Conservation (phyloP, 2,113 vertebrate genomes). For the Tor tambroides region DNA sequence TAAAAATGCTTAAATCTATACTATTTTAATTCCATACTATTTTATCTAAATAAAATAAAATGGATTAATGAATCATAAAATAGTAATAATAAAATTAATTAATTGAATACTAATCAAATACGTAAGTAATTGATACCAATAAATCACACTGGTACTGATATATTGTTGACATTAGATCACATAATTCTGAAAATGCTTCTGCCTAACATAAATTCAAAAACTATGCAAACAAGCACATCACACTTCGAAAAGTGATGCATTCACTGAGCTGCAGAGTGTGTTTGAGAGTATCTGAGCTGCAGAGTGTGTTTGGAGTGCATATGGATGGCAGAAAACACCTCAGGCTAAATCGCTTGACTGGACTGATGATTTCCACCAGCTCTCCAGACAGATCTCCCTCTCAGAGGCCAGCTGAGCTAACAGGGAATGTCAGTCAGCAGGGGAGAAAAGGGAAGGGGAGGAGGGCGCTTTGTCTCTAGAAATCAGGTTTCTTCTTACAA, state of each 20-base stretch:
- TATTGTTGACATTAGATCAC: not conserved
- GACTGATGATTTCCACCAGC: not conserved
- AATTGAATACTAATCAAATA: not conserved
- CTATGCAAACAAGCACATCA: not conserved
- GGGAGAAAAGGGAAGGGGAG: not conserved
- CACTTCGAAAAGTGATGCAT: not conserved
- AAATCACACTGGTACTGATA: not conserved
- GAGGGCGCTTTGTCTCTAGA: conserved; percentile 7
- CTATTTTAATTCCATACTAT: not conserved
- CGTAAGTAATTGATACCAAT: not conserved
- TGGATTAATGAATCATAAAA: not conserved
- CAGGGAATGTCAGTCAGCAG: conserved; percentile 22
- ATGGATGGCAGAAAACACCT: not conserved
- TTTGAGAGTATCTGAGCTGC: too few relatives aligned
- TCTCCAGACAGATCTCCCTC: conserved; percentile 9
- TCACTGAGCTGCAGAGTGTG: not conserved
- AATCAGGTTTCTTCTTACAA: conserved; percentile 55
- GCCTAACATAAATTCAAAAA: too few relatives aligned
- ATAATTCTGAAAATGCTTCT: not conserved
- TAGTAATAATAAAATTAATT: not conserved
- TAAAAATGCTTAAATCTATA: not conserved
- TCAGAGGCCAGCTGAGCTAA: conserved; percentile 30
- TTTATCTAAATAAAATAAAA: not conserved
- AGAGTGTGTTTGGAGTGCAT: not conserved
- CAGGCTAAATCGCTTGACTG: conserved; percentile 18